phyloP scores from a whole-genome alignment of 92 coral and sea anemone species.

The Siderastrea radians region DNA sequence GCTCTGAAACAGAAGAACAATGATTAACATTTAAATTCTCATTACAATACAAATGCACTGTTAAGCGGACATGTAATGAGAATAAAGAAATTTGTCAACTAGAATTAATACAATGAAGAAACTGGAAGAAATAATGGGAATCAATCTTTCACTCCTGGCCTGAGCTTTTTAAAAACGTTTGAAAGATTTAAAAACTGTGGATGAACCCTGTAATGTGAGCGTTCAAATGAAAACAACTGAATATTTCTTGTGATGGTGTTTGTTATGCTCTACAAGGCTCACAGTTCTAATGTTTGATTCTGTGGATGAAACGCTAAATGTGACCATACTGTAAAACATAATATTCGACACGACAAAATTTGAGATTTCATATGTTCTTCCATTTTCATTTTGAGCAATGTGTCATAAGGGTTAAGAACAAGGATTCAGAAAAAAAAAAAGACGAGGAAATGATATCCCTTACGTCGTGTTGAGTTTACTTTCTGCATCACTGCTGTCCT shows the following conservation, averaged over 20 bases:
- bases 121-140: too few relatives aligned
- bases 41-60: not conserved
- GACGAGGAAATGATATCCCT: not conserved
- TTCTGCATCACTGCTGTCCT: constrained; percentile 91
- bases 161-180: not conserved
- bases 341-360: not conserved
- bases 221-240: not conserved
- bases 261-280: too few relatives aligned
- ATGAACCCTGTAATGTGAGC: not conserved
- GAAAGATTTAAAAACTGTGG: not conserved
- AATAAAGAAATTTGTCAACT: too few relatives aligned
- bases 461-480: constrained; percentile 69
- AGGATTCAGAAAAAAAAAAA: too few relatives aligned
- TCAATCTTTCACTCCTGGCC: too few relatives aligned
- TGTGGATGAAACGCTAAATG: too few relatives aligned
- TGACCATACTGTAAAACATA: too few relatives aligned
- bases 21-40: not conserved
- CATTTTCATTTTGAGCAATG: not conserved
- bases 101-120: too few relatives aligned
- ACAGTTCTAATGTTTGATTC: too few relatives aligned
- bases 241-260: not conserved
- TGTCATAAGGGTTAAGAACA: not conserved
- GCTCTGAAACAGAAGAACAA: constrained; percentile 46
- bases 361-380: not conserved
- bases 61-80: not conserved